Evolutionary conservation across 2,888 invertebrate genomes (phyloP), one percentile per base, ranked within the genome.

Genomic region (Rotaria socialis): DNA sequence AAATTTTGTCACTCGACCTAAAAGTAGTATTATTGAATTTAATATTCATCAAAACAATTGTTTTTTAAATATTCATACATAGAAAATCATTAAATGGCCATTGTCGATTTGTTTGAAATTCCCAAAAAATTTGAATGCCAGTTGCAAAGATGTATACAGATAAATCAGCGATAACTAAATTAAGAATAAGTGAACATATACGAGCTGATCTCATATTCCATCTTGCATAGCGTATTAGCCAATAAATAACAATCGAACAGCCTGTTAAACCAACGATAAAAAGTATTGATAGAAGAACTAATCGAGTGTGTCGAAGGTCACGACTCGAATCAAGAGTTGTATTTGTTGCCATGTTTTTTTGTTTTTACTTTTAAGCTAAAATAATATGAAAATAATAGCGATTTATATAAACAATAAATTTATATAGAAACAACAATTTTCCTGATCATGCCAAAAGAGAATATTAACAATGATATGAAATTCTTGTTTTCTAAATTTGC

Each of bases 121-220:
- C 80, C 80, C 80, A 80, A 80, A 47, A 80, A n/a, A 80, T 80
- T 80, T 80, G 80, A 47, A 47, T 47, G n/a, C 80, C 47, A 24
- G 80, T 80, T 8, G 80, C 80, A n/a, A 80, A 47, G 3, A 80
- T 80, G n/a, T 80, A 80, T 47, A 80, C 80, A 80, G 80, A 80
- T 80, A 80, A 4, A 47, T 80, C 47, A n/a, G 80, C 80, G n/a
- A 47, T 47, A 47, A 80, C n/a, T 80, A 80, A n/a, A 80, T 80
- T 80, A n/a, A 80, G 22, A 47, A 80, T 43, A 47, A 80, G 43
- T 3, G 47, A 80, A 80, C 43, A 80, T 24, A 80, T 80, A 5
- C 80, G 43, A 24, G 80, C 8, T 47, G 80, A 80, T 80, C 80
- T 43, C 47, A 43, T 80, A n/a, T 43, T 43, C 80, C 80, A 80